These are phyloP conservation scores for Hemiscyllium ocellatum DNA, from an alignment of 2,113 vertebrate species.

Conservation along the genomic window DNA sequence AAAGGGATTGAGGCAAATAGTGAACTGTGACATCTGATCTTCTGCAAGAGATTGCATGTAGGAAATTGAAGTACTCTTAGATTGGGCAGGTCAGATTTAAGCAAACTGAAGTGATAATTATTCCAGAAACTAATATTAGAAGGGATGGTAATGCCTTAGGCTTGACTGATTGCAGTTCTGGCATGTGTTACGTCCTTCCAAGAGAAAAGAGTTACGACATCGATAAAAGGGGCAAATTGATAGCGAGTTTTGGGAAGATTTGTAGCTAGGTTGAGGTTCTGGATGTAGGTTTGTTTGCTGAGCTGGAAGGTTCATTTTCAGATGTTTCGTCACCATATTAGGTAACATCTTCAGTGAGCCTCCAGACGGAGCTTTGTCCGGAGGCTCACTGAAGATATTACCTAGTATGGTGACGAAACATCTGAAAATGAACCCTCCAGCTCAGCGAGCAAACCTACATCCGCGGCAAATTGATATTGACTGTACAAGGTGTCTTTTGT, in stretches of 20 bases:
- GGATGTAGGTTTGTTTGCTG: too few species aligned
- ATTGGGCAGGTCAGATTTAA: neutral
- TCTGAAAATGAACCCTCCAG: too few species aligned
- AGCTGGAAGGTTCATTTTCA: too few species aligned
- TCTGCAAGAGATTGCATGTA: neutral
- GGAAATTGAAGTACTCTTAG: neutral
- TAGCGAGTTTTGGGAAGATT: too few species aligned
- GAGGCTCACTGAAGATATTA: too few species aligned
- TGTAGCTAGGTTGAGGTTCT: too few species aligned
- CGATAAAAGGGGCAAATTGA: neutral
- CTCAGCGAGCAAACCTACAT: too few species aligned
- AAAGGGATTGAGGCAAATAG: neutral
- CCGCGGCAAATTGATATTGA: neutral
- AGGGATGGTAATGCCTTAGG: neutral
- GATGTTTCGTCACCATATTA: too few species aligned
- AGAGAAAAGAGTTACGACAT: neutral
- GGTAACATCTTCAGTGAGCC: too few species aligned
- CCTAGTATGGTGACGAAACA: too few species aligned
- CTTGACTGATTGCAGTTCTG: neutral
- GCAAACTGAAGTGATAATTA: neutral
- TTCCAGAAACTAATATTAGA: neutral
- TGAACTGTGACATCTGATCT: neutral
- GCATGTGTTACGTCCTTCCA: neutral
- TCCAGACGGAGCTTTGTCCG: too few species aligned
- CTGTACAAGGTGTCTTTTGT: neutral